phyloP scores from a whole-genome alignment of 64 coral and sea anemone species.

The Acropora tenuis region DNA sequence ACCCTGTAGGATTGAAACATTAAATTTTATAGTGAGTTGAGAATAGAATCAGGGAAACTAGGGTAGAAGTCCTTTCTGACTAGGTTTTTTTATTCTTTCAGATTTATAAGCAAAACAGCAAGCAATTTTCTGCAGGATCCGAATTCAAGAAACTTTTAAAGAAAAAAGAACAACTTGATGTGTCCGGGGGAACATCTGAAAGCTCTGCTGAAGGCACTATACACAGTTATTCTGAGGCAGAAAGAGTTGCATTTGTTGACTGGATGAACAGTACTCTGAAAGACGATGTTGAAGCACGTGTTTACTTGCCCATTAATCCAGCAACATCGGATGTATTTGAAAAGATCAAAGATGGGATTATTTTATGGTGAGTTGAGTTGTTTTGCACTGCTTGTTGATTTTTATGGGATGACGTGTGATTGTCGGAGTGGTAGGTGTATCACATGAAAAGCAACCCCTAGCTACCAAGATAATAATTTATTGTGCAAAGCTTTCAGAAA shows the following conservation, averaged over 20 bases:
- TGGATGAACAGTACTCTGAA: slow-evolving; percentile 94
- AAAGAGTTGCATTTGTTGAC: slow-evolving; percentile 90
- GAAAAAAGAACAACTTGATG: slow-evolving; percentile 59
- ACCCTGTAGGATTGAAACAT: too few species aligned
- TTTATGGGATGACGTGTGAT: too few species aligned
- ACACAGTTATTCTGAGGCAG: slow-evolving; percentile 79
- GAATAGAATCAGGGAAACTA: too few species aligned
- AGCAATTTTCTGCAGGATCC: slow-evolving; percentile 48
- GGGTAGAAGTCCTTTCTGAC: not conserved
- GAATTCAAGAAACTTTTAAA: slow-evolving; percentile 79
- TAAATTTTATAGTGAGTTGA: too few species aligned
- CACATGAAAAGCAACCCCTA: too few species aligned
- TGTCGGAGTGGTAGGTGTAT: too few species aligned
- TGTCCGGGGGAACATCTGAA: slow-evolving; percentile 73
- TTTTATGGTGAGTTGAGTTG: slow-evolving; percentile 65
- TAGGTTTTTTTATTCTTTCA: not conserved
- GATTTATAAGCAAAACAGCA: slow-evolving; percentile 71
- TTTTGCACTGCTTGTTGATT: too few species aligned
- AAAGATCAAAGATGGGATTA: slow-evolving; percentile 88
- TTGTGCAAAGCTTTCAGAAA: too few species aligned
- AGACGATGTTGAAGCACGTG: slow-evolving; percentile 71
- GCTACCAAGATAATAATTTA: too few species aligned
- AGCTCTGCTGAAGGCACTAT: slow-evolving; percentile 91
- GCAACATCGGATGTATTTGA: slow-evolving; percentile 74
- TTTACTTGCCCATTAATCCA: slow-evolving; percentile 75